These are phyloP conservation scores for Colinus virginianus DNA, from an alignment of 2,113 vertebrate genomes.

Conservation along the genomic window DNA sequence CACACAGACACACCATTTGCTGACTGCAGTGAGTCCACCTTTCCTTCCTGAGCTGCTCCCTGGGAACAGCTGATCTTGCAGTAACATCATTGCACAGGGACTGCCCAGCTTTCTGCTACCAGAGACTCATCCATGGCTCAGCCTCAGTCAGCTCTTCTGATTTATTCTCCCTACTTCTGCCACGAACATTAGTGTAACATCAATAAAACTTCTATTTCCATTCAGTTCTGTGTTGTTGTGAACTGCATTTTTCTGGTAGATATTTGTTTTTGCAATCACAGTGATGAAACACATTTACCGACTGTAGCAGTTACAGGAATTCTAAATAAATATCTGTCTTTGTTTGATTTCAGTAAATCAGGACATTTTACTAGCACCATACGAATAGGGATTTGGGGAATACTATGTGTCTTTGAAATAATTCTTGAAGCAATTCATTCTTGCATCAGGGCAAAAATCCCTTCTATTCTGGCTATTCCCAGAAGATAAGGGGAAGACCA, in stretches of 20 bases:
- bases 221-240: conserved; percentile 49
- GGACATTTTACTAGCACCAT: conserved; percentile 50
- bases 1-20: background rate
- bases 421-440: conserved; percentile 59
- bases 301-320: conserved; percentile 65
- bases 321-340: conserved; percentile 66
- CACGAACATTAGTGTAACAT: background rate
- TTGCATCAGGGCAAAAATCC: conserved; percentile 2
- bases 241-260: conserved; percentile 43
- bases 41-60: background rate
- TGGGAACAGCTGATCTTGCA: background rate
- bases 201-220: conserved; percentile 30
- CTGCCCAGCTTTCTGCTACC: background rate
- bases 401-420: conserved; percentile 16
- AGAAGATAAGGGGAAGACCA: conserved; percentile 41
- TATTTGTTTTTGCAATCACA: conserved; percentile 68
- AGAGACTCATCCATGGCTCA: background rate
- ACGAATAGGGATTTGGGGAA: conserved; percentile 61
- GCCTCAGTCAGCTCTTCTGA: background rate
- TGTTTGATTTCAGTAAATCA: conserved; percentile 67
- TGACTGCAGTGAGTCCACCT: background rate
- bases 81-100: background rate
- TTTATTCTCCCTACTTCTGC: conserved; percentile 31
- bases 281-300: conserved; percentile 67
- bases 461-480: conserved; percentile 29